A percentile compares a stretch with the other conserved stretches of the same genome.
phyloP scores from a whole-genome alignment of 2,888 invertebrate genomes.

The Sinohyriopsis cumingii region DNA sequence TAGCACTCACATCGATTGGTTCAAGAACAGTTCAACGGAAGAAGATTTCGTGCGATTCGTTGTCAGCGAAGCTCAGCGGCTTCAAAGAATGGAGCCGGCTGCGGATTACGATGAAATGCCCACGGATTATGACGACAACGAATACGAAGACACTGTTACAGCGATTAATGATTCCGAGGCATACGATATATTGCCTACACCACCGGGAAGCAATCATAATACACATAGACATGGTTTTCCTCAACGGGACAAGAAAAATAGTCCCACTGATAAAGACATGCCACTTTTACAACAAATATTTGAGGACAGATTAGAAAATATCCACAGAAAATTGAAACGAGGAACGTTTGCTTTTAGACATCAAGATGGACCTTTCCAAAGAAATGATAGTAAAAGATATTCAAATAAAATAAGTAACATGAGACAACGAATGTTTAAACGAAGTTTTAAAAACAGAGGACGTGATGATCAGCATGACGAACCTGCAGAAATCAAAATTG shows the following conservation, averaged over 20 bases:
- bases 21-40: constrained; percentile 55
- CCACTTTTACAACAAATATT: constrained; percentile 60
- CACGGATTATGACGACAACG: constrained; percentile 46
- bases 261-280: constrained; percentile 41
- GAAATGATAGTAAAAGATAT: constrained; percentile 41
- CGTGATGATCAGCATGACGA: constrained; percentile 5
- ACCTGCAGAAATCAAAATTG: constrained; percentile 4
- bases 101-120: constrained; percentile 58
- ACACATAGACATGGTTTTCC: constrained; percentile 25
- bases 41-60: constrained; percentile 64
- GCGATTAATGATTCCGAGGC: constrained; percentile 21
- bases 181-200: constrained; percentile 37
- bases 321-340: constrained; percentile 54
- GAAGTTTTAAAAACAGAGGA: constrained; percentile 47
- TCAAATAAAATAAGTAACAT: constrained; percentile 41
- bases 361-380: constrained; percentile 29
- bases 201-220: constrained; percentile 13
- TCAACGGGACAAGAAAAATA: constrained; percentile 24
- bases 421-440: constrained; percentile 51
- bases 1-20: constrained; percentile 61
- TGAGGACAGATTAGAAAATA: constrained; percentile 57
- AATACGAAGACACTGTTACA: constrained; percentile 22
- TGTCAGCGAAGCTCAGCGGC: constrained; percentile 57
- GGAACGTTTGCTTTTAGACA: constrained; percentile 38
- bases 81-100: constrained; percentile 59